Percentiles rank a stretch among this genome's conserved stretches.
Conservation (phyloP, 2,113 vertebrate genomes). For the Antennarius striatus region DNA sequence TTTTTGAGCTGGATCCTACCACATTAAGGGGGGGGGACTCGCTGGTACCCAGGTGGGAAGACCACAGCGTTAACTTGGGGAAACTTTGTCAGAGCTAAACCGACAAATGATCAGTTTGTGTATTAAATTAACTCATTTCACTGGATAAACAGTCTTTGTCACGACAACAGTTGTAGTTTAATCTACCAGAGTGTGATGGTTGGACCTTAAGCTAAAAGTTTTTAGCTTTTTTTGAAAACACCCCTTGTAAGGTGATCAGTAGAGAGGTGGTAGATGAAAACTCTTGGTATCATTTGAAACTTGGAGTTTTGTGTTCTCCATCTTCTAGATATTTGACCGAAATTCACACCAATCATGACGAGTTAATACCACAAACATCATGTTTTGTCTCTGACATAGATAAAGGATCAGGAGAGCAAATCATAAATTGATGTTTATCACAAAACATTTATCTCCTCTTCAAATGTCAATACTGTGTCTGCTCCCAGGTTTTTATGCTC, state of each 20-base stretch:
- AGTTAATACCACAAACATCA: neutral
- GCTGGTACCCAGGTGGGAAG: constrained; percentile 91
- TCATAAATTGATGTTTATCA: neutral
- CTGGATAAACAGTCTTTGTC: neutral
- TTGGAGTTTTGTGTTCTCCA: neutral
- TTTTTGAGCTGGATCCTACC: constrained; percentile 97
- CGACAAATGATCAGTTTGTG: neutral
- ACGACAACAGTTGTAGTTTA: neutral
- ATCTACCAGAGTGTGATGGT: no score
- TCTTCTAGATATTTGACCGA: neutral
- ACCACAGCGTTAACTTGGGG: neutral
- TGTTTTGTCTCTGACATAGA: neutral
- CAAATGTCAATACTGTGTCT: neutral
- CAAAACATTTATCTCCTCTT: no score
- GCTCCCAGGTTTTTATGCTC: neutral
- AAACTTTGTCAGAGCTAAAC: neutral
- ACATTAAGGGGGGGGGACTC: constrained; percentile 96
- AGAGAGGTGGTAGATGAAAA: neutral
- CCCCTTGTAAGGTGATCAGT: neutral
- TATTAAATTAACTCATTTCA: neutral
- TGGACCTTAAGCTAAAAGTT: no score
- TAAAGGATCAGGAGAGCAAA: neutral
- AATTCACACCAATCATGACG: no score
- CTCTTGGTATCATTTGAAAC: neutral
- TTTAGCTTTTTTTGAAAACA: neutral